phyloP scores from a whole-genome alignment of 2,113 vertebrate genomes.

The Ahaetulla prasina region DNA sequence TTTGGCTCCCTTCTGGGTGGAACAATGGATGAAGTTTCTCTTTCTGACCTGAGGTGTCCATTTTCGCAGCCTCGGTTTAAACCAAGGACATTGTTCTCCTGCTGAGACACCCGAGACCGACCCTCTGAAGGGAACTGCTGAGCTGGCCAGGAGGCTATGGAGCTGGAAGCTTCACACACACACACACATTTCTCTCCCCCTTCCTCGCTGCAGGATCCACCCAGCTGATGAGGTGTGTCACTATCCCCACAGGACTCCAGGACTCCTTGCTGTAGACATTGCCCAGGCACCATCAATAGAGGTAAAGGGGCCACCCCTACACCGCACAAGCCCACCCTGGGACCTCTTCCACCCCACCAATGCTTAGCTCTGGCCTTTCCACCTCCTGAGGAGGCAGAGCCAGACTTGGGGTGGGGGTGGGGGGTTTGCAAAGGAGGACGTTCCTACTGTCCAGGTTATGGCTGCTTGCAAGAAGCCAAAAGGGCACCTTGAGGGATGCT shows the following conservation, averaged over 20 bases:
- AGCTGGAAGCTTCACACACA: not conserved
- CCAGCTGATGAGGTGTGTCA: conserved; percentile 77
- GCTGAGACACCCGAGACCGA: not conserved
- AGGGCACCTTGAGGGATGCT: not conserved
- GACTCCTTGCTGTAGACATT: conserved; percentile 50
- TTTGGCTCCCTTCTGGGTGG: not conserved
- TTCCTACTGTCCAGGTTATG: not conserved
- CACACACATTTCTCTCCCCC: not conserved
- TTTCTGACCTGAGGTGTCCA: not conserved
- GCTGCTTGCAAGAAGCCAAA: not conserved
- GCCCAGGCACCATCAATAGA: not conserved
- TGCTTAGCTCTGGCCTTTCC: not conserved
- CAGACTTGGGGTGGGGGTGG: not conserved
- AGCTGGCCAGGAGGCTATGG: not conserved
- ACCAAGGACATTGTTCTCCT: not conserved
- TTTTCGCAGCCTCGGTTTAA: not conserved
- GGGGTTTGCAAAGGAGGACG: not conserved
- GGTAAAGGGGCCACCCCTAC: conserved; percentile 35
- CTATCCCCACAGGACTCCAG: conserved; percentile 67
- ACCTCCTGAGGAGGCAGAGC: not conserved
- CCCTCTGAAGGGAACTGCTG: not conserved
- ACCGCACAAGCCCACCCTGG: not conserved
- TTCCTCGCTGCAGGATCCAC: conserved; percentile 61
- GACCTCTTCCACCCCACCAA: not conserved
- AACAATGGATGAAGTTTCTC: not conserved